A percentile compares a stretch with the other conserved stretches of the same genome.
These are phyloP conservation scores for Nesometra sesokonis DNA, from an alignment of 35 echinoderm and acorn worm genomes.

Conservation along the genomic window DNA sequence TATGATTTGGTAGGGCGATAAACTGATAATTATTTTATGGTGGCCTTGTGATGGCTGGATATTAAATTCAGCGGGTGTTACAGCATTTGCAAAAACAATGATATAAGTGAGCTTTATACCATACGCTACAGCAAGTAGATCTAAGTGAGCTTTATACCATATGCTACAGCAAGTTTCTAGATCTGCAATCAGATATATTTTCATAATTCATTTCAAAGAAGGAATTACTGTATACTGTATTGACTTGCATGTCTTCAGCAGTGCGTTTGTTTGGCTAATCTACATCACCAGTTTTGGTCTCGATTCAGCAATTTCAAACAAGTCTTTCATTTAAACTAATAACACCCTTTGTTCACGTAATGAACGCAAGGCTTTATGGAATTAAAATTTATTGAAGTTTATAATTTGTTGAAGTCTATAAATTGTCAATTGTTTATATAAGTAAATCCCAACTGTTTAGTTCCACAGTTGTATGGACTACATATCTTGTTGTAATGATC, in stretches of 20 bases:
- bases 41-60: too few species aligned
- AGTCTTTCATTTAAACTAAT: neutral
- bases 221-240: neutral
- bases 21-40: too few species aligned
- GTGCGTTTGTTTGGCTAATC: neutral
- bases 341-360: neutral
- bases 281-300: neutral
- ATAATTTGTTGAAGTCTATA: neutral
- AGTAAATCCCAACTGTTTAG: too few species aligned
- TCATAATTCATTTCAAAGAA: neutral
- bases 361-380: neutral
- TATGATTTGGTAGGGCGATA: too few species aligned
- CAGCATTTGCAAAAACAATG: too few species aligned
- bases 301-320: neutral
- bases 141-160: too few species aligned
- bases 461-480: too few species aligned
- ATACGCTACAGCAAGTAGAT: too few species aligned
- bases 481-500: too few species aligned
- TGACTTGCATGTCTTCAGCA: neutral
- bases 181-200: neutral
- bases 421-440: neutral
- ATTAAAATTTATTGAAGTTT: conserved; percentile 1
- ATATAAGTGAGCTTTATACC: too few species aligned
- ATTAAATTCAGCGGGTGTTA: too few species aligned
- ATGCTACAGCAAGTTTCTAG: too few species aligned